These are phyloP conservation scores for Tenualosa thibaudeaui DNA, from an alignment of 2,797 vertebrate species.

Conservation along the genomic window DNA sequence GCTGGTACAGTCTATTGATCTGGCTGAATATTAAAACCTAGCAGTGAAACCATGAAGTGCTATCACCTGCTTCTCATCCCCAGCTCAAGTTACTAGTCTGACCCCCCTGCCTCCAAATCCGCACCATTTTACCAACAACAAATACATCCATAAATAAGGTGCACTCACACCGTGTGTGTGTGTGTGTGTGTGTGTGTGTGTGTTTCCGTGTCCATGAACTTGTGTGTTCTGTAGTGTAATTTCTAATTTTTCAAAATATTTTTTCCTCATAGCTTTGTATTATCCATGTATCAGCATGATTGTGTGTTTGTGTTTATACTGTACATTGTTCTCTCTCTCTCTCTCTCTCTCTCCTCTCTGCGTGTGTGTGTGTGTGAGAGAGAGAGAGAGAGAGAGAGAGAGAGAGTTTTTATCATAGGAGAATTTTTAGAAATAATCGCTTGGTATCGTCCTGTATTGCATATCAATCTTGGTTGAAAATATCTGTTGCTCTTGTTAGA, in stretches of 20 bases:
- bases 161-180: constrained; percentile 29
- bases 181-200: constrained; percentile 23
- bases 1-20: constrained; percentile 72
- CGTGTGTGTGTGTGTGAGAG: constrained; percentile 59
- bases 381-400: constrained; percentile 39
- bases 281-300: constrained; percentile 22
- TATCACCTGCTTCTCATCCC: constrained; percentile 45
- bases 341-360: too few relatives aligned
- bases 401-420: constrained; percentile 13
- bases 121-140: neutral
- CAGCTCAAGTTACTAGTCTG: constrained; percentile 27
- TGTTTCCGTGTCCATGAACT: constrained; percentile 27
- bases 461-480: too few relatives aligned
- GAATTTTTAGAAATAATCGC: constrained; percentile 47
- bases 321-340: too few relatives aligned
- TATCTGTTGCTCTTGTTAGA: neutral
- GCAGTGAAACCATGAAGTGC: constrained; percentile 67
- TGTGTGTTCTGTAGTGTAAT: constrained; percentile 6
- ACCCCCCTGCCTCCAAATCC: too few relatives aligned
- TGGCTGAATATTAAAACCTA: constrained; percentile 65
- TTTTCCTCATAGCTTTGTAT: constrained; percentile 26
- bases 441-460: constrained; percentile 39
- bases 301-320: constrained; percentile 40
- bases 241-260: neutral
- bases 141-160: constrained; percentile 32